Conservation (phyloP, 2,888 invertebrate species). For the Malacosoma neustria region DNA sequence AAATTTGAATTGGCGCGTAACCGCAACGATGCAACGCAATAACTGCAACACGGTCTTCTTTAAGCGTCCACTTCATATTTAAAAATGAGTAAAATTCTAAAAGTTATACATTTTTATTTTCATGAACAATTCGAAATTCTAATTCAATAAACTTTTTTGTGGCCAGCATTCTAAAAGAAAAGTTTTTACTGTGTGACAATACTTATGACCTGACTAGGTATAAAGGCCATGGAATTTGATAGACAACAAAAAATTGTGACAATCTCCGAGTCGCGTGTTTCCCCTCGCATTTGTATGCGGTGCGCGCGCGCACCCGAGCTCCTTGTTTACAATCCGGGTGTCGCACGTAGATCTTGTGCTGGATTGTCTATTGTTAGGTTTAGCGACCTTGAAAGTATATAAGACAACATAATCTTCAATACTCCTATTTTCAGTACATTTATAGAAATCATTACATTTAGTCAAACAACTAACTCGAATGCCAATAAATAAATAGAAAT, state of each 20-base stretch:
- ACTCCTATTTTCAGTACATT: no score
- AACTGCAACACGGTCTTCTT: no score
- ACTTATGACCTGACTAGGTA: neutral
- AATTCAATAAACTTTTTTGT: no score
- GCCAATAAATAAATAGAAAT: neutral
- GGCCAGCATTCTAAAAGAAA: no score
- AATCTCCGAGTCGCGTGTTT: constrained; percentile 41
- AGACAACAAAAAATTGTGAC: constrained; percentile 32
- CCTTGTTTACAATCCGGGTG: constrained; percentile 44
- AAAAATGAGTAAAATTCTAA: no score
- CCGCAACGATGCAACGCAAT: no score
- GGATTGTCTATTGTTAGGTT: constrained; percentile 36
- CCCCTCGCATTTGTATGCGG: constrained; percentile 53
- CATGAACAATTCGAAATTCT: no score
- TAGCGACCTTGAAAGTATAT: constrained; percentile 24
- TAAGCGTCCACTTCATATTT: no score
- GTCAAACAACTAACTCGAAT: neutral
- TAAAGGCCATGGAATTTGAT: constrained; percentile 25
- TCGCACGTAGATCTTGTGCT: constrained; percentile 25
- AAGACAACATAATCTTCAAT: no score
- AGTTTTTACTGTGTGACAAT: neutral
- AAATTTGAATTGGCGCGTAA: no score
- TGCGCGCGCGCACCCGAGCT: constrained; percentile 20
- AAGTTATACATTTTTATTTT: no score
- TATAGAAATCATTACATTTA: neutral